These are phyloP conservation scores for Cuculus canorus DNA, from an alignment of 2,797 vertebrate species.

Conservation along the genomic window DNA sequence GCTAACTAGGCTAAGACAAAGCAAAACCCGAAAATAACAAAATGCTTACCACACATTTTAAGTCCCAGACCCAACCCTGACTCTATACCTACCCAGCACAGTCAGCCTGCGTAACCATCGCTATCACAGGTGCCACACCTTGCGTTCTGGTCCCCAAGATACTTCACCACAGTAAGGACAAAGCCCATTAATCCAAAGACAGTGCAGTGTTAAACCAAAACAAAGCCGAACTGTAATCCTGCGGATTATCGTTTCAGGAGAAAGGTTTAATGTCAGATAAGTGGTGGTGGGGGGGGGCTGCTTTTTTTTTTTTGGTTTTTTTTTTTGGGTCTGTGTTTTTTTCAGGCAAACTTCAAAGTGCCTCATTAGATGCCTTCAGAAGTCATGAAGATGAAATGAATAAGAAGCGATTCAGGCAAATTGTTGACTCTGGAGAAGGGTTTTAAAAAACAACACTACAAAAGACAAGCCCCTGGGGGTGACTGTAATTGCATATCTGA, in stretches of 20 bases:
- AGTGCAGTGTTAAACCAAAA: background rate
- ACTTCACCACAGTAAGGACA: background rate
- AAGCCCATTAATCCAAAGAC: conserved; percentile 6
- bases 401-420: conserved; percentile 57
- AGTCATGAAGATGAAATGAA: conserved; percentile 58
- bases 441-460: conserved; percentile 49
- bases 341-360: conserved; percentile 60
- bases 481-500: conserved; percentile 56
- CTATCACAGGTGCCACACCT: background rate
- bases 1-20: background rate
- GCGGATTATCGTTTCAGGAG: conserved; percentile 34
- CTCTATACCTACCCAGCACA: background rate
- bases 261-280: conserved; percentile 37
- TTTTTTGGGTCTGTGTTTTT: conserved; percentile 19
- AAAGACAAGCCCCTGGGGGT: conserved; percentile 46
- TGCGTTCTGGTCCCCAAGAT: background rate
- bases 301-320: background rate
- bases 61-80: background rate
- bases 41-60: background rate
- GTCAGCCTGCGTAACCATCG: background rate
- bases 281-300: too few relatives aligned
- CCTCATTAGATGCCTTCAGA: conserved; percentile 58
- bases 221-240: conserved; percentile 27
- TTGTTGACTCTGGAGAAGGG: conserved; percentile 55
- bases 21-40: background rate